Percentiles rank a stretch among this genome's conserved stretches.
Conservation (phyloP, 2,113 vertebrate species). For the Nannobrachium achirus region DNA sequence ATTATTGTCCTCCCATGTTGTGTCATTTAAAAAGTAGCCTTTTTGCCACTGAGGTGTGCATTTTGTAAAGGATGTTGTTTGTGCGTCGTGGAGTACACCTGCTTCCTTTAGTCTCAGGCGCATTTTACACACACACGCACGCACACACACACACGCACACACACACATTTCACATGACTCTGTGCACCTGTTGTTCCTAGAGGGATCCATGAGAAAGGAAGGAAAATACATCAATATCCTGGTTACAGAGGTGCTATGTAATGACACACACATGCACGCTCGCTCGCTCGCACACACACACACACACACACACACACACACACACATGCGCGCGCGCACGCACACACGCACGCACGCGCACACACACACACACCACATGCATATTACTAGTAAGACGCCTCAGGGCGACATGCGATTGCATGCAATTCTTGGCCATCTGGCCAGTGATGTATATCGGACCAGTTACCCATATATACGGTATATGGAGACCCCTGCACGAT, state of each 20-base stretch:
- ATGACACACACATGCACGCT: neutral
- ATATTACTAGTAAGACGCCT: no score
- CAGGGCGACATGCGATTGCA: no score
- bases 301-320: no score
- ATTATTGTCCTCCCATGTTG: conserved; percentile 7
- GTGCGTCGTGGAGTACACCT: neutral
- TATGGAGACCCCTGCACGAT: no score
- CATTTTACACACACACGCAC: conserved; percentile 5
- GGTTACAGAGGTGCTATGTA: neutral
- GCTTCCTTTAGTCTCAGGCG: neutral
- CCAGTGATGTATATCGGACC: no score
- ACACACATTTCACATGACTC: conserved; percentile 1
- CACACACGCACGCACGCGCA: no score
- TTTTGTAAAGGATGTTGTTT: neutral
- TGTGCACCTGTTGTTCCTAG: conserved; percentile 4
- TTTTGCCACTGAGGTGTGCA: neutral
- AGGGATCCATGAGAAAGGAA: neutral
- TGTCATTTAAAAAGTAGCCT: conserved; percentile 5
- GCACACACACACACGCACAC: no score
- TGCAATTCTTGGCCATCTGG: no score
- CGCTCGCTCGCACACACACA: no score
- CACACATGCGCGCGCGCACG: no score
- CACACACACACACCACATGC: no score
- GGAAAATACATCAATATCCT: neutral
- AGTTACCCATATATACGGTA: no score